Percentiles rank a stretch among this genome's conserved stretches.
These are phyloP conservation scores for Strigamia crassipes DNA, from an alignment of 2,888 invertebrate species.

Conservation along the genomic window DNA sequence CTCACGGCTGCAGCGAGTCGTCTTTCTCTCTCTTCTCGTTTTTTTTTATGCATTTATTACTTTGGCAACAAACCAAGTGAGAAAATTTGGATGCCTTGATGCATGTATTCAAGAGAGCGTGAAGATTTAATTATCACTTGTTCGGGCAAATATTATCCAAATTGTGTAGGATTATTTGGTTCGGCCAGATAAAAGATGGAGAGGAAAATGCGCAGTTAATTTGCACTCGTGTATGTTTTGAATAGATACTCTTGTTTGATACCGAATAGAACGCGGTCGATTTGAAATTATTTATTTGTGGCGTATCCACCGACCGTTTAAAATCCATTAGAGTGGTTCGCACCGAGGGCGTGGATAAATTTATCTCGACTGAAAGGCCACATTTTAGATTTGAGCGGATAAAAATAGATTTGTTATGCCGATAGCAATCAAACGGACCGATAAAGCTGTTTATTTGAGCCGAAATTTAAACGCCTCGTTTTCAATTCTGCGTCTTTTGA, in stretches of 20 bases:
- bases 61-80: constrained; percentile 21
- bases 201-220: not conserved
- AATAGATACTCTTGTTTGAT: too few species aligned
- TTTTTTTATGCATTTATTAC: not conserved
- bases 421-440: not conserved
- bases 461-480: not conserved
- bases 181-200: not conserved
- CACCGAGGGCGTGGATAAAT: not conserved
- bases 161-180: not conserved
- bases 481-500: not conserved
- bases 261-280: not conserved
- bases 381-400: not conserved
- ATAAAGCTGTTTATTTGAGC: not conserved
- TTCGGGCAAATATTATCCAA: not conserved
- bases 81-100: constrained; percentile 13
- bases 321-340: not conserved
- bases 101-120: not conserved
- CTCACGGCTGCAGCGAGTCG: not conserved
- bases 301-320: not conserved
- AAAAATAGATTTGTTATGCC: constrained; percentile 1
- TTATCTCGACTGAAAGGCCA: not conserved
- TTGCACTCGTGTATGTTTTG: not conserved
- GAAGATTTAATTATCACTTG: constrained; percentile 7
- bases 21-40: not conserved
- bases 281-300: not conserved